Percentiles rank a stretch among this genome's conserved stretches.
phyloP scores from a whole-genome alignment of 2,888 invertebrate species.

The Andricus quercusramuli region DNA sequence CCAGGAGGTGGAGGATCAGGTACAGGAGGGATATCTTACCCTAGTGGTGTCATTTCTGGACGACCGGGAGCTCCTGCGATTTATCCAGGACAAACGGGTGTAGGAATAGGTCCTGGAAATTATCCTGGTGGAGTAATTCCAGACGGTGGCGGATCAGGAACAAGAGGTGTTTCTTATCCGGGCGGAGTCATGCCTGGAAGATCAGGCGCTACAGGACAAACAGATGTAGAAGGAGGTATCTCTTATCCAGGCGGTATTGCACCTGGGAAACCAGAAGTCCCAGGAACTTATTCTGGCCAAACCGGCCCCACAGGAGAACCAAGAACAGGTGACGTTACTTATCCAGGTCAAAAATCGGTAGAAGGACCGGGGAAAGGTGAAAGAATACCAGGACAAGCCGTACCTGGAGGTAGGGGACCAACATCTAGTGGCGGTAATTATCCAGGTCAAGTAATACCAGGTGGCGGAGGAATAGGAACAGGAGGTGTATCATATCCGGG shows the following conservation, averaged over 20 bases:
- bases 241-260: conserved; percentile 41
- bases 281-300: conserved; percentile 45
- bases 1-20: conserved; percentile 47
- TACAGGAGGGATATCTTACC: conserved; percentile 45
- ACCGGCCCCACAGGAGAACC: no score
- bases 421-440: no score
- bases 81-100: conserved; percentile 46
- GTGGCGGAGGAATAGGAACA: conserved; percentile 36
- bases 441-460: not conserved
- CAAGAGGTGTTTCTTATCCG: not conserved
- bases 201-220: not conserved
- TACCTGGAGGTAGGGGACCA: no score
- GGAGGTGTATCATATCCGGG: conserved; percentile 46
- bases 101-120: no score
- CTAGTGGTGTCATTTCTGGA: conserved; percentile 46
- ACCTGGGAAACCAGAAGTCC: conserved; percentile 34
- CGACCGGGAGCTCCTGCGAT: conserved; percentile 36
- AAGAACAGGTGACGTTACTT: no score
- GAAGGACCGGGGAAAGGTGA: not conserved
- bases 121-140: not conserved
- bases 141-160: not conserved
- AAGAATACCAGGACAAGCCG: conserved; percentile 46
- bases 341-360: no score
- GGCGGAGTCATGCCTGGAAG: no score
- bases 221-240: conserved; percentile 40